phyloP scores from a whole-genome alignment of 2,113 vertebrate genomes.

The Oxyruncus cristatus region DNA sequence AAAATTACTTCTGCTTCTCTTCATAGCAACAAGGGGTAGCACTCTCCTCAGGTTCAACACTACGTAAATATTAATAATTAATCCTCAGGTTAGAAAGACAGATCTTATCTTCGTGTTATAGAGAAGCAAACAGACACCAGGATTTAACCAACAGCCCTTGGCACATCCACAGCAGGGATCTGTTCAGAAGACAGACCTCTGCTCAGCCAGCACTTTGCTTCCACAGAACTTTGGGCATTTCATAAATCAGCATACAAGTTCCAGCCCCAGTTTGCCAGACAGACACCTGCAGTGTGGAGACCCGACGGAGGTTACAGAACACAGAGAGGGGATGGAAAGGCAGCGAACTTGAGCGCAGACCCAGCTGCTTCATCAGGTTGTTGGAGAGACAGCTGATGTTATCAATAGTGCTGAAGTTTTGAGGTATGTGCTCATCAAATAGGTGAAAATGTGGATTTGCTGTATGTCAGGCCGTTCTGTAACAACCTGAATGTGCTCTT shows the following conservation, averaged over 20 bases:
- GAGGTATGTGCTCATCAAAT: neutral
- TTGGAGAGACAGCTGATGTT: neutral
- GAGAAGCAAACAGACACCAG: neutral
- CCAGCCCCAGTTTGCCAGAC: neutral
- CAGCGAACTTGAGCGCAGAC: neutral
- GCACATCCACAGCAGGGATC: neutral
- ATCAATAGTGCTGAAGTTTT: neutral
- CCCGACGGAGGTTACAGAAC: neutral
- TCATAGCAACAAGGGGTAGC: neutral
- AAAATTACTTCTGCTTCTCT: neutral
- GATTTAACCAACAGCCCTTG: neutral
- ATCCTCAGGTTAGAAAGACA: slow-evolving; percentile 4
- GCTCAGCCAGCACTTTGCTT: neutral
- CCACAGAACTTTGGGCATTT: neutral
- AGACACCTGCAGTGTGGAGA: neutral
- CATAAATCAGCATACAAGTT: neutral
- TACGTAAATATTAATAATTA: slow-evolving; percentile 42
- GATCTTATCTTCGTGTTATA: neutral
- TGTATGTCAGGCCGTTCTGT: neutral
- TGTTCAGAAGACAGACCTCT: neutral
- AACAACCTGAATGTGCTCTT: neutral
- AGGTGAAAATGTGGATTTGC: neutral
- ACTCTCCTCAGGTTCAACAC: neutral
- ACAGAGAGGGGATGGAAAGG: rapidly evolving
- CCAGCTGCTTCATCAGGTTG: rapidly evolving